Percentiles rank a stretch among this genome's conserved stretches.
These are phyloP conservation scores for Drosophila melanogaster DNA, from an alignment of 1,140 invertebrate species.

Conservation along the genomic window DNA sequence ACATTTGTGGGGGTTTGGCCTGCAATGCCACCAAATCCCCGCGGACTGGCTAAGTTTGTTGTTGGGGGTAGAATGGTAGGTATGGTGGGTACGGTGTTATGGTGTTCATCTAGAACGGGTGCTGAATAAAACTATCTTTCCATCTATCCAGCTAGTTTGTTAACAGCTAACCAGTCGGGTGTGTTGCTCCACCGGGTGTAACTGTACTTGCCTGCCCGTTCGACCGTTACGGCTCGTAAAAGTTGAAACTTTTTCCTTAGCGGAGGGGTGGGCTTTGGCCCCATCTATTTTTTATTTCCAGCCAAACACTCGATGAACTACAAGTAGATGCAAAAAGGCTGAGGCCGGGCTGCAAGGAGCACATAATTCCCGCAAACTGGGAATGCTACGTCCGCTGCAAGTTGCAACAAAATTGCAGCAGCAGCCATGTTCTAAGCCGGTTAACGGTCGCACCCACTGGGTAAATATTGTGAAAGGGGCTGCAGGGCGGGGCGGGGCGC, in stretches of 20 bases:
- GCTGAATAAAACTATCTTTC: conserved; percentile 49
- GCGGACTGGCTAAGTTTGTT: conserved; percentile 51
- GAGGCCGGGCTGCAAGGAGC: conserved; percentile 42
- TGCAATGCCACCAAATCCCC: conserved; percentile 29
- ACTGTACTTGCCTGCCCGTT: conserved; percentile 55
- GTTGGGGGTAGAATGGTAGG: not conserved
- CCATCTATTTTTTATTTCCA: conserved; percentile 1
- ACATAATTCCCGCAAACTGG: conserved; percentile 63
- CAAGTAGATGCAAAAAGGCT: conserved; percentile 52
- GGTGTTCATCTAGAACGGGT: conserved; percentile 16
- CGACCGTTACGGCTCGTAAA: conserved; percentile 70
- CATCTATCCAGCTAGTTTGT: conserved; percentile 47
- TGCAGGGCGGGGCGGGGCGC: not conserved
- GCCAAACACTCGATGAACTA: conserved; percentile 36
- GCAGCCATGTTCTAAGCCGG: conserved; percentile 62
- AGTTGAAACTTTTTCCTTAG: conserved; percentile 60
- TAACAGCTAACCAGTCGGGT: conserved; percentile 57
- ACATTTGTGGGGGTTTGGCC: conserved; percentile 60
- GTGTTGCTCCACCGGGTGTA: conserved; percentile 31
- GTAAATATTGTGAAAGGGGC: conserved; percentile 22
- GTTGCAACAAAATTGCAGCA: conserved; percentile 72
- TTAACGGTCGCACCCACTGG: conserved; percentile 51
- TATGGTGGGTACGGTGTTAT: not conserved
- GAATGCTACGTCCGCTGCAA: conserved; percentile 22
- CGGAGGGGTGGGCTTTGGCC: not conserved